phyloP scores from a whole-genome alignment of 2,888 invertebrate species.

The Elgonia sp. region DNA sequence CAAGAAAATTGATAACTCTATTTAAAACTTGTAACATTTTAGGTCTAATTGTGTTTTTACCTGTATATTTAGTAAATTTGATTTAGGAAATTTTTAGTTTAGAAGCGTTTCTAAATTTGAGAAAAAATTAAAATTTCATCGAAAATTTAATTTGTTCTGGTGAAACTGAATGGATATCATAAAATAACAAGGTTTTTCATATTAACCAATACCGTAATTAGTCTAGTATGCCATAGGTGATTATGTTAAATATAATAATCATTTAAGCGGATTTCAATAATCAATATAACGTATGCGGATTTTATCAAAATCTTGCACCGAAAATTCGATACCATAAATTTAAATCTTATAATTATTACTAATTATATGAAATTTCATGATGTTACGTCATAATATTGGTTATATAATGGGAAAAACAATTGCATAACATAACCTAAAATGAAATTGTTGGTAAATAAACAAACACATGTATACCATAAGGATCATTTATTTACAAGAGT shows the following conservation, averaged over 20 bases:
- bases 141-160: too few relatives aligned
- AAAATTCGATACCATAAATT: background rate
- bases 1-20: too few relatives aligned
- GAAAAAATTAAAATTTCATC: too few relatives aligned
- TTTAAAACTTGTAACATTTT: too few relatives aligned
- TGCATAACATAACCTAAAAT: too few relatives aligned
- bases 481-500: constrained; percentile 87
- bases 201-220: background rate
- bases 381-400: background rate
- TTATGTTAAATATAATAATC: constrained; percentile 17
- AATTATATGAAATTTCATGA: too few relatives aligned
- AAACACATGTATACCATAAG: constrained; percentile 78
- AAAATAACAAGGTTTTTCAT: background rate
- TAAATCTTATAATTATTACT: background rate
- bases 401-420: too few relatives aligned
- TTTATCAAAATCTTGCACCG: background rate
- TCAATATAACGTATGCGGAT: background rate
- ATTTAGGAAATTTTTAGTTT: too few relatives aligned
- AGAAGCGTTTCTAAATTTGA: too few relatives aligned
- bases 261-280: constrained; percentile 12
- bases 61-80: too few relatives aligned
- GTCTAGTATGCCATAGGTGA: background rate
- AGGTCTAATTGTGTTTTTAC: too few relatives aligned
- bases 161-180: background rate
- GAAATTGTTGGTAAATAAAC: too few relatives aligned